Evolutionary conservation across 1,140 invertebrate species (phyloP), one percentile per base, ranked within the genome.

Genomic region (Drosophila suzukii): DNA sequence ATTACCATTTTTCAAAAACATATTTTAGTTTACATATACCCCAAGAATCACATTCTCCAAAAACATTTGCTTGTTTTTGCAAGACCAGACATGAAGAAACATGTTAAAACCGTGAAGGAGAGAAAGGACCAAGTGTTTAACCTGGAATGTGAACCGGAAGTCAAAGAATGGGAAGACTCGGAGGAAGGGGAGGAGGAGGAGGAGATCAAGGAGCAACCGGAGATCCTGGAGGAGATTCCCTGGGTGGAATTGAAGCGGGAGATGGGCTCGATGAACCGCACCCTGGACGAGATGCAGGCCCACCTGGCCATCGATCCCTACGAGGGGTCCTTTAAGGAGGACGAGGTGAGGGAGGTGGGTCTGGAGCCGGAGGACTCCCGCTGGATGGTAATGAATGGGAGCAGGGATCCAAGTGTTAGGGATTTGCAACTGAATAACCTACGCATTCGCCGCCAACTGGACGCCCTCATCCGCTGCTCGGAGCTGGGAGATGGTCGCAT

Each of bases 321-420:
- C 6, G 30, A 30, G 10, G 4, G 8, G 3, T 7, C 1, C 24
- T 15, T 4, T 0, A n/a, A 10, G 1, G 7, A 2, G 13, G 27
- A 30, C 6, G 30, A 17, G 1, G 8, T 1, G n/a, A n/a, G 12
- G 27, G 27, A 8, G 49, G 15, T 46, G 49, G 49, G 49, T 5
- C 47, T 50, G 47, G 47, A 30, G 0, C 47, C 47, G 27, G 47
- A 32, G 47, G 47, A 50, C 47, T 8, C 27, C 7, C 27, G 47
- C 27, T 50, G 47, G 47, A 15, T 50, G 47, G 15, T 50, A 0
- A 10, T 51, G 4, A 10, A 51, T 4, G 49, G 49, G 0, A 51
- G 49, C 30, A 6, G 13, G 10, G 30, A 51, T 11, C 8, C 49
- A 0, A 8, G 0, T 4, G 5, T 51, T 1, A 4, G 49, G 2